Percentiles rank a stretch among this genome's conserved stretches.
These are phyloP conservation scores for Caenorhabditis sp. DNA, from an alignment of 2,888 invertebrate species.

Conservation along the genomic window DNA sequence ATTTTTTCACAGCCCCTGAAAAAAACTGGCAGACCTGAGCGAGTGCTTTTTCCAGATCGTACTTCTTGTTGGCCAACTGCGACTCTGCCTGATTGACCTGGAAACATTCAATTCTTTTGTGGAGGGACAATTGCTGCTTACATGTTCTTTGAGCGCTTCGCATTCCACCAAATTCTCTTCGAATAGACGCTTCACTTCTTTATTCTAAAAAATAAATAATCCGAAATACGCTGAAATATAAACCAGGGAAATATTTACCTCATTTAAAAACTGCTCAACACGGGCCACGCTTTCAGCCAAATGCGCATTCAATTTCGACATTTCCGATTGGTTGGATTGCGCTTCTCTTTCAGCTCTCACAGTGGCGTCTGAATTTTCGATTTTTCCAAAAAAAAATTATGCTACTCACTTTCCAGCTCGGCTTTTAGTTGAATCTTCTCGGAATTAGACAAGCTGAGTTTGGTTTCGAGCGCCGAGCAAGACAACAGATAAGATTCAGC, in stretches of 20 bases:
- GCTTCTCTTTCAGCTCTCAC: conserved; percentile 6
- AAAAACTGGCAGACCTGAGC: conserved; percentile 3
- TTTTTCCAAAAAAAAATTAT: background rate
- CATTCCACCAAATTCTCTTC: conserved; percentile 46
- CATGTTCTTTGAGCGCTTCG: conserved; percentile 45
- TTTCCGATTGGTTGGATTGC: conserved; percentile 12
- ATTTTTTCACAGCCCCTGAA: no score
- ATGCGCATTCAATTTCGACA: conserved; percentile 32
- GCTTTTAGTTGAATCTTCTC: conserved; percentile 12
- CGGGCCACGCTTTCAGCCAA: conserved; percentile 40
- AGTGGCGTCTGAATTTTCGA: conserved; percentile 8
- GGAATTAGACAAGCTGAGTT: conserved; percentile 7
- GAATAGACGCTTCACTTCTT: conserved; percentile 23
- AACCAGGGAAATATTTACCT: no score
- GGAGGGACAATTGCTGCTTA: background rate
- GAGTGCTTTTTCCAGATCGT: conserved; percentile 15
- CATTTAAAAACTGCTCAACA: conserved; percentile 42
- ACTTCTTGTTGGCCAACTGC: background rate
- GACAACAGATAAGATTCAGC: conserved; percentile 13
- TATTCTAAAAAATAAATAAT: no score
- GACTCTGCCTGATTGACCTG: conserved; percentile 29
- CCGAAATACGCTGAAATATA: no score
- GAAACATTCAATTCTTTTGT: conserved; percentile 1
- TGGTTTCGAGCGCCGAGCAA: conserved; percentile 18
- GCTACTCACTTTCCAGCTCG: conserved; percentile 20